Base-by-base conservation (phyloP, 2,797 vertebrate species). In the Otus scops region DNA sequence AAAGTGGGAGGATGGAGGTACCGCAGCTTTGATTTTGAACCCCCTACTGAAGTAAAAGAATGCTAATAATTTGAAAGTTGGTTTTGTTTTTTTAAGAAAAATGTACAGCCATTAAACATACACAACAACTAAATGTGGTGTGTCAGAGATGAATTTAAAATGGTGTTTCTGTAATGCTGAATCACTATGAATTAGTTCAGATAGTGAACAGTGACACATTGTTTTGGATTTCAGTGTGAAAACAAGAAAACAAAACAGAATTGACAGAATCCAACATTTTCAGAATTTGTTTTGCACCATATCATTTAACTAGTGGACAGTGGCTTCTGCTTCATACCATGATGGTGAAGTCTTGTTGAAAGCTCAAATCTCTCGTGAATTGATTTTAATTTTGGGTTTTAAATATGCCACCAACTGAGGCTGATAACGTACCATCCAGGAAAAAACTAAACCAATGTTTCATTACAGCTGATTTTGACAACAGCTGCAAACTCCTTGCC, bases 71-170 rank as follows among this genome's bases (percentile, higher is more conserved):
- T 89, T 75, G 28, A 32, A 92, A 76, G 69, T 45, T 73, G 27
- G 4, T 30, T 76, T 63, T 32, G 8, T 9, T 85, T 78, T 93
- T 95, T 82, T 16, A 80, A 77, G 41, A 71, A 95, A 85, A 97
- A 83, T 57, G 17, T 68, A 75, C 13, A 92, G 69, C 69, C 56
- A 84, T 95, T 94, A 85, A 96, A 84, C 39, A 69, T n/a, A 53
- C 36, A 30, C 26, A 73, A 50, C n/a, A 69, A 47, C 53, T 84
- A 88, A 92, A 86, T 41, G 53, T 75, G n/a, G 27, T 73, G 32
- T 92, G 77, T 92, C 88, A 96, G 92, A 84, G 85, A 67, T 53
- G 27, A 96, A 86, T 68, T 77, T 81, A 69, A 96, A 97, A 94
- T 85, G 78, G 51, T 78, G 73, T 77, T 97, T 93, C 92, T 94